phyloP scores from a whole-genome alignment of 1,140 invertebrate genomes.

The Amyelois transitella region DNA sequence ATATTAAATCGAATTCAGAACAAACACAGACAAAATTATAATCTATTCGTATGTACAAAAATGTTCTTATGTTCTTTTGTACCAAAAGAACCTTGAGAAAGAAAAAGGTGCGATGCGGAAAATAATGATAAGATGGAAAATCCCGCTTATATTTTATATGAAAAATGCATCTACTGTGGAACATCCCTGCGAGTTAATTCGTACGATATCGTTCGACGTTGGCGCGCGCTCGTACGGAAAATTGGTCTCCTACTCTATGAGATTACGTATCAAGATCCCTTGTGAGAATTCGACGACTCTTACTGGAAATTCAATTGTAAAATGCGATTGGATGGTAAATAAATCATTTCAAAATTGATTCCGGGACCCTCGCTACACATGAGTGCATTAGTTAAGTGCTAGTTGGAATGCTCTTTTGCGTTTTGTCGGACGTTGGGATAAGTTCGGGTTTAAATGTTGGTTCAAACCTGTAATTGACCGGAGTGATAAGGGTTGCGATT shows the following conservation, averaged over 20 bases:
- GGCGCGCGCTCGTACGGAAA: slow-evolving; percentile 52
- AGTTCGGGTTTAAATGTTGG: not conserved
- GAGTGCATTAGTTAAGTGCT: not conserved
- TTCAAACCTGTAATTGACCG: not conserved
- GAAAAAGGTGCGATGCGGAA: no score
- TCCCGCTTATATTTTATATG: no score
- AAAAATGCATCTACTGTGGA: slow-evolving; percentile 27
- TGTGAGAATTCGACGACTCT: slow-evolving; percentile 25
- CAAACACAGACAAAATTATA: no score
- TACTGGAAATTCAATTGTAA: slow-evolving; percentile 34
- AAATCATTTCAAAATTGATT: slow-evolving; percentile 9
- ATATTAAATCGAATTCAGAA: no score
- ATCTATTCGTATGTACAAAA: no score
- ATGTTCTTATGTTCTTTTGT: no score
- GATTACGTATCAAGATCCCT: slow-evolving; percentile 58
- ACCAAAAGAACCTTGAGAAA: no score
- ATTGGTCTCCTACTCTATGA: slow-evolving; percentile 54
- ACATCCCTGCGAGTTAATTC: slow-evolving; percentile 46
- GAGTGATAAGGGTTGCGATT: not conserved
- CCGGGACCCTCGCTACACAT: not conserved
- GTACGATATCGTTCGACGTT: slow-evolving; percentile 39
- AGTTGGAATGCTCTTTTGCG: not conserved
- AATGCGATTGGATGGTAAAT: slow-evolving; percentile 12
- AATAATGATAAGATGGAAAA: slow-evolving; percentile 7
- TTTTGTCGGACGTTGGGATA: no score